phyloP scores from a whole-genome alignment of 2,113 vertebrate species.

The Ceratotherium simum region DNA sequence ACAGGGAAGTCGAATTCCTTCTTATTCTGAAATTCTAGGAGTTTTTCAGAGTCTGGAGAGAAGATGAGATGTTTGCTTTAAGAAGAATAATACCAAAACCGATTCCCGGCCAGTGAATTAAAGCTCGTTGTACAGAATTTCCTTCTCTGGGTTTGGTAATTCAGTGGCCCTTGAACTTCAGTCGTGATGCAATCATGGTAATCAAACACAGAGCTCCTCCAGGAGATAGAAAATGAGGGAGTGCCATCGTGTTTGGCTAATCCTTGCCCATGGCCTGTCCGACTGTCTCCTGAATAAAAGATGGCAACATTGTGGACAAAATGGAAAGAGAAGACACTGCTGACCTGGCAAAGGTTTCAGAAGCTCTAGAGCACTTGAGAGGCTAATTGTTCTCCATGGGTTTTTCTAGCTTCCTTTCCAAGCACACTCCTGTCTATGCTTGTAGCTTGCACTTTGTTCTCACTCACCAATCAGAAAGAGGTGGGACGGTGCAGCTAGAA shows the following conservation, averaged over 20 bases:
- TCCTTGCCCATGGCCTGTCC: not conserved
- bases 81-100: not conserved
- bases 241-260: not conserved
- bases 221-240: not conserved
- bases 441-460: not conserved
- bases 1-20: not conserved
- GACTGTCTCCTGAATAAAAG: not conserved
- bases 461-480: not conserved
- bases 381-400: not conserved
- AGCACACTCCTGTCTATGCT: not conserved
- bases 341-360: not conserved
- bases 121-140: not conserved
- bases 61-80: not conserved
- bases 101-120: not conserved
- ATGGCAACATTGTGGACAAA: not conserved
- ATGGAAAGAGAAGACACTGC: not conserved
- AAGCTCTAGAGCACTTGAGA: not conserved
- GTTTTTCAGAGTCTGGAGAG: not conserved
- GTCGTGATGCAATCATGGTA: not conserved
- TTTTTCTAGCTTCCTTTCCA: not conserved
- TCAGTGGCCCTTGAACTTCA: constrained; percentile 2
- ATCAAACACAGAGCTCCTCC: not conserved
- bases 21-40: not conserved
- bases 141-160: not conserved
- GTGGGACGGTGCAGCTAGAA: too few relatives aligned